A percentile compares a stretch with the other conserved stretches of the same genome.
Conservation (phyloP, 2,113 vertebrate species). For the Origma solitaria region DNA sequence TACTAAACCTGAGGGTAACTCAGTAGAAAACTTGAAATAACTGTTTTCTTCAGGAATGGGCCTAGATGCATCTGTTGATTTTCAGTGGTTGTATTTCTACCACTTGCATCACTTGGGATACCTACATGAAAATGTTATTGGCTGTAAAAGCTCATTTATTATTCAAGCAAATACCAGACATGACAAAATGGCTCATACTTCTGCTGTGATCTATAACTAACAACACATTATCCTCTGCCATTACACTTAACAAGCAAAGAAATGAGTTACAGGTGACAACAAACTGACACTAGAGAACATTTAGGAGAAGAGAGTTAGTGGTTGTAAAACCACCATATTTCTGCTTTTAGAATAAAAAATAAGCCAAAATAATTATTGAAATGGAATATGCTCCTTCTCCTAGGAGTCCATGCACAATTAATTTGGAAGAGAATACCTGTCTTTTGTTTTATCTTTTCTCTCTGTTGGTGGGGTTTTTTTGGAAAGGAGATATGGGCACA, state of each 20-base stretch:
- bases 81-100: not conserved
- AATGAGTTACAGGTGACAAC: not conserved
- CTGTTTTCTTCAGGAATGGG: not conserved
- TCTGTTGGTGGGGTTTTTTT: not conserved
- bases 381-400: not conserved
- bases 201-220: not conserved
- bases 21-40: not conserved
- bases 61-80: not conserved
- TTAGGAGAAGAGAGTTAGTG: not conserved
- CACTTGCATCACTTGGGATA: not conserved
- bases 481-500: not conserved
- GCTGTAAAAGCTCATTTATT: not conserved
- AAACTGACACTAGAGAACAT: not conserved
- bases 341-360: not conserved
- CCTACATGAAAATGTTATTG: not conserved
- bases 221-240: not conserved
- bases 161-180: not conserved
- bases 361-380: not conserved
- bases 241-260: not conserved
- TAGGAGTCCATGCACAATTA: not conserved
- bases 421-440: not conserved
- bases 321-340: not conserved
- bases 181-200: not conserved
- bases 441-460: not conserved
- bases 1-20: not conserved